Conservation (phyloP, 2,797 vertebrate species). For the Enteromius afrohamiltoni region DNA sequence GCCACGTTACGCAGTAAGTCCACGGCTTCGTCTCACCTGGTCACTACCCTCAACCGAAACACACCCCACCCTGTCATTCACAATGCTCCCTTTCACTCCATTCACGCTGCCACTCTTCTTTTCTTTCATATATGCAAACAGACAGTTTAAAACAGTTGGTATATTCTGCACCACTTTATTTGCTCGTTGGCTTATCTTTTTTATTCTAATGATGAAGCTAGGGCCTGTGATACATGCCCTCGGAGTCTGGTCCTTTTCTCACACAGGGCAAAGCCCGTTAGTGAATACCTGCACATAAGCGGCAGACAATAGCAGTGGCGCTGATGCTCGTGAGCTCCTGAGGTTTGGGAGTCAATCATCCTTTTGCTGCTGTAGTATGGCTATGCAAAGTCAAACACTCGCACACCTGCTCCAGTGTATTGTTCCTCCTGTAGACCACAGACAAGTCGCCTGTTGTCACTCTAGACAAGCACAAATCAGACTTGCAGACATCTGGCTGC, state of each 20-base stretch:
- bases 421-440: conserved; percentile 70
- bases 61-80: conserved; percentile 14
- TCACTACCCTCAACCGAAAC: conserved; percentile 47
- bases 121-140: conserved; percentile 65
- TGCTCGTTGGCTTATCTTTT: conserved; percentile 69
- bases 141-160: conserved; percentile 74
- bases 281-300: conserved; percentile 73
- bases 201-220: conserved; percentile 68
- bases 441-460: conserved; percentile 79
- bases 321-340: conserved; percentile 54
- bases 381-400: conserved; percentile 80
- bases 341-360: conserved; percentile 58
- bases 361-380: conserved; percentile 65
- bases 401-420: conserved; percentile 78
- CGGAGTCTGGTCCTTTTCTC: conserved; percentile 54
- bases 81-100: conserved; percentile 29
- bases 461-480: conserved; percentile 52
- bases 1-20: conserved; percentile 84
- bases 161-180: conserved; percentile 68
- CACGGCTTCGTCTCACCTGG: conserved; percentile 12
- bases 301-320: conserved; percentile 69
- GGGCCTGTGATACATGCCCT: conserved; percentile 60
- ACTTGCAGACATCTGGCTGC: conserved; percentile 67
- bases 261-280: conserved; percentile 67
- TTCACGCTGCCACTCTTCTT: conserved; percentile 38